Evolutionary conservation across 1,140 invertebrate species (phyloP), one percentile per base, ranked within the genome.

Genomic region (Ctenoplectra terminalis): DNA sequence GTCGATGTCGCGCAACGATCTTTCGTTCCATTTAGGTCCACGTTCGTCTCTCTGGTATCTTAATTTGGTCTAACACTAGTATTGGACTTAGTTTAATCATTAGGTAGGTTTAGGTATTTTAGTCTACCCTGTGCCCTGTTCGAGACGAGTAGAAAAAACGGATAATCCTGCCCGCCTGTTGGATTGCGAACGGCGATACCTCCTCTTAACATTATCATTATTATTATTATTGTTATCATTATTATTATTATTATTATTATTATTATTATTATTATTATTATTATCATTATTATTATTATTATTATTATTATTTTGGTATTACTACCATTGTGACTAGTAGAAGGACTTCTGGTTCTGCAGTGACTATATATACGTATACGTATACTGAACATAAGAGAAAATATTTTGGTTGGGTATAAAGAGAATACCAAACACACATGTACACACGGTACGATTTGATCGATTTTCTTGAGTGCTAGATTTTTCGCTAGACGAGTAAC

Each of bases 81-180:
- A 88, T 60, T 88, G 87, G 31, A 80, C n/a, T 83, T 91, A 90
- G 90, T 89, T 88, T 83, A 83, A 87, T 90, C 83, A 90, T 88
- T 92, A 91, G 91, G 84, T 92, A 92, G 90, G 91, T 91, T 90
- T 92, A 91, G 89, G 88, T 87, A 90, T 87, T 81, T 90, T 92
- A 92, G 91, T 91, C 87, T 87, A 87, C 70, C 90, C 90, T 84
- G 85, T 89, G 83, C 84, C 88, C 89, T 89, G 66, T 90, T 63
- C 89, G 81, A 89, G 84, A 88, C 81, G 84, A 89, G 91, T 91
- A 92, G 92, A 91, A 89, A 72, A 87, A 88, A 63, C 78, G 82
- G 79, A 80, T 72, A 78, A 43, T 89, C 48, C 80, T 70, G 88
- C 88, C 88, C 90, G 90, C 90, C 90, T 92, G 90, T 91, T 91